These are phyloP conservation scores for Spilogale gracilis DNA, from an alignment of 2,113 vertebrate species.

Conservation along the genomic window DNA sequence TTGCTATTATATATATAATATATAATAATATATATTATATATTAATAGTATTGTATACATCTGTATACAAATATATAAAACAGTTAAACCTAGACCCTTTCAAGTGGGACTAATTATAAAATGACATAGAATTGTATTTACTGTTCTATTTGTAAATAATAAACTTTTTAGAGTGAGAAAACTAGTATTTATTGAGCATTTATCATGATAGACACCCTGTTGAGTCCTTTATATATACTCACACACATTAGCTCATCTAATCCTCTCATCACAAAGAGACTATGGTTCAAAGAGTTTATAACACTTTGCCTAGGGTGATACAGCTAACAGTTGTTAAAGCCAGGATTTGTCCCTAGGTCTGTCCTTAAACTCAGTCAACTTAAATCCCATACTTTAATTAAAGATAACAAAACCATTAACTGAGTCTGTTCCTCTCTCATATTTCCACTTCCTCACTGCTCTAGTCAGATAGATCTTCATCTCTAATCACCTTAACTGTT, in stretches of 20 bases:
- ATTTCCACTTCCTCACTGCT: neutral
- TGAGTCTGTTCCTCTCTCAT: neutral
- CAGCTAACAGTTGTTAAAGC: neutral
- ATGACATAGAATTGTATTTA: neutral
- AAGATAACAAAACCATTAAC: neutral
- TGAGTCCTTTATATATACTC: neutral
- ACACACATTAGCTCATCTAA: neutral
- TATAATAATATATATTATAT: neutral
- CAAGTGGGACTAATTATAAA: slow-evolving; percentile 3
- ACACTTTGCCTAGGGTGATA: neutral
- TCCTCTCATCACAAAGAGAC: neutral
- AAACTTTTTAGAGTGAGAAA: neutral
- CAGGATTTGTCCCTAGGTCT: neutral
- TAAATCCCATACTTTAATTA: neutral
- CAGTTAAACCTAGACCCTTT: slow-evolving; percentile 9
- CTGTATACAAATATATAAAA: neutral
- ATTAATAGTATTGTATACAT: neutral
- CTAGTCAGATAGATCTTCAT: neutral
- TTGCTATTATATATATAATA: neutral
- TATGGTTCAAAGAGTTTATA: slow-evolving; percentile 27
- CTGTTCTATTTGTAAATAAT: neutral
- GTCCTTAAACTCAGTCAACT: neutral
- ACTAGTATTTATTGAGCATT: neutral
- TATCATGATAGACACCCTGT: neutral
- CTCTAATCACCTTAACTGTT: neutral